Evolutionary conservation across 2,888 invertebrate species (phyloP).

Genomic region (Caenorhabditis macrosperma): DNA sequence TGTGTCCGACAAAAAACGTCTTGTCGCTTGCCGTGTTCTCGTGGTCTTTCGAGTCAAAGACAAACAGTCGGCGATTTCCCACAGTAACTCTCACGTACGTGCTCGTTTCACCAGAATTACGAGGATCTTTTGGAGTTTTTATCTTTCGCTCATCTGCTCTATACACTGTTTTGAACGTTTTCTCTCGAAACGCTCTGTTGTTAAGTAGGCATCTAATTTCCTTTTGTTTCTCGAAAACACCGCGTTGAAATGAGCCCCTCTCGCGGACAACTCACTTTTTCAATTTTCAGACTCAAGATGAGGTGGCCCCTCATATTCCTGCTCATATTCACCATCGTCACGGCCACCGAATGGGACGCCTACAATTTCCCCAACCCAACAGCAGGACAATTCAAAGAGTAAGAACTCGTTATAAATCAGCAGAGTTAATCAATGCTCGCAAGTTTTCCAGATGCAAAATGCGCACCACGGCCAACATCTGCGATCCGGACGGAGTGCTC

Average conservation of each 20-base stretch:
- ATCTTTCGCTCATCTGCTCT: no score
- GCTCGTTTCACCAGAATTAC: no score
- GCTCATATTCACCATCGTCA: constrained; percentile 23
- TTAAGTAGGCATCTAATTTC: no score
- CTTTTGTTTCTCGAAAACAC: neutral
- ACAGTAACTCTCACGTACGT: no score
- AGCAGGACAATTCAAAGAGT: constrained; percentile 66
- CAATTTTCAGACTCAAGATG: constrained; percentile 44
- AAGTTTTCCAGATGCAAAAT: constrained; percentile 67
- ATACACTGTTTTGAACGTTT: no score
- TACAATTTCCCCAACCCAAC: constrained; percentile 76
- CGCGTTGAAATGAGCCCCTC: neutral
- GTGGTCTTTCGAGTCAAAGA: neutral
- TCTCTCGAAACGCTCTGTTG: no score
- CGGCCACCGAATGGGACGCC: constrained; percentile 72
- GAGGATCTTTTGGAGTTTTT: no score
- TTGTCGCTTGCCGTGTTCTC: neutral
- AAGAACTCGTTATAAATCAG: neutral
- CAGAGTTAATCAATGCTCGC: no score
- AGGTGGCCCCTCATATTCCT: constrained; percentile 50
- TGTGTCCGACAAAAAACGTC: neutral
- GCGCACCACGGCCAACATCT: constrained; percentile 71
- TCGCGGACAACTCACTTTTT: neutral
- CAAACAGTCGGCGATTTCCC: neutral
- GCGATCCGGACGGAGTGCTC: constrained; percentile 78